Evolutionary conservation across 2,888 invertebrate species (phyloP), one percentile per base, ranked within the genome.

Genomic region (Parnassius apollo): DNA sequence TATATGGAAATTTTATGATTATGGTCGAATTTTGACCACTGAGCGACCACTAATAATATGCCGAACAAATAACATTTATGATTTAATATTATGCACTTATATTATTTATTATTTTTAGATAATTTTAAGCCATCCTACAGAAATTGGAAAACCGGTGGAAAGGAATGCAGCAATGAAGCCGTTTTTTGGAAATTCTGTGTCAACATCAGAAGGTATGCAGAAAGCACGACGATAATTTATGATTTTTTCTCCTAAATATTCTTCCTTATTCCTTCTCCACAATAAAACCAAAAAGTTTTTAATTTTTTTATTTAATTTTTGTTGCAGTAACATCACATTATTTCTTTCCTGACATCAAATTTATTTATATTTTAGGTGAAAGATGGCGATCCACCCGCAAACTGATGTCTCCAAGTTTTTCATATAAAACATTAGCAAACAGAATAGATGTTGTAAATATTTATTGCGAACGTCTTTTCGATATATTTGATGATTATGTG

Each of bases 181-280:
- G 18, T 76, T 78, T 66, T 78, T 78, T 35, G 78, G 78, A 12
- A 71, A 78, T 55, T 78, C 78, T 1, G 70, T 78, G 4, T 77
- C 78, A 4, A 75, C 74, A n/a, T 75, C 78, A 35, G 75, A 78
- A 73, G 78, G 78, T 78, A 72, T 18, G 65, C 58, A 11, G 25
- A 25, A 25, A 25, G 4, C 25, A 25, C 2, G 2, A 25, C 7
- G 3, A 25, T 25, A 25, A 25, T 25, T 25, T 25, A 25, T 25
- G 4, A 25, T 3, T 25, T 25, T 25, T 25, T 2, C 3, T 25
- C 3, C 25, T 25, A 25, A 25, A 25, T 18, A 18, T 18, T 18
- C 18, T 18, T 18, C 18, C 18, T 18, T 18, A 18, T 18, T 18
- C 18, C 18, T 18, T 18, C 18, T 18, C 3, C 7, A 25, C 25